These are phyloP conservation scores for Noctilio leporinus DNA, from an alignment of 2,113 vertebrate species.

Conservation along the genomic window DNA sequence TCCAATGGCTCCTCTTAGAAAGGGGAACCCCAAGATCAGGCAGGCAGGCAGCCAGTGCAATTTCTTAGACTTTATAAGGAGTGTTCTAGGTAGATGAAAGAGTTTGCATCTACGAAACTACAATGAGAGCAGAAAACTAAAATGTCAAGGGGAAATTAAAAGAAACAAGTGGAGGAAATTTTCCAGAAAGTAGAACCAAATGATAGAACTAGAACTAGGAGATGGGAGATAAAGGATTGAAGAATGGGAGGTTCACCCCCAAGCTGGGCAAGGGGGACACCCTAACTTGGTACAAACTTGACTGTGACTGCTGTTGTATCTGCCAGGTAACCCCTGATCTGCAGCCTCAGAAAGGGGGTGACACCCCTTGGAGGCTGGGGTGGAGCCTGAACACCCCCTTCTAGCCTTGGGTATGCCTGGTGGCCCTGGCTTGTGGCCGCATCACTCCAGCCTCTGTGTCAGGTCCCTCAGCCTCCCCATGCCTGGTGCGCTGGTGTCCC, in stretches of 20 bases:
- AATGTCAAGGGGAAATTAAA: not conserved
- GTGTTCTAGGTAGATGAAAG: not conserved
- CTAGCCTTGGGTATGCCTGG: fast-evolving
- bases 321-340: not conserved
- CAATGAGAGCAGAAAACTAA: not conserved
- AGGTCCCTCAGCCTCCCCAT: not conserved
- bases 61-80: not conserved
- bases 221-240: not conserved
- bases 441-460: fast-evolving
- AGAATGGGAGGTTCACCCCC: not conserved
- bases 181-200: not conserved
- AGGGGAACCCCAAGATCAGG: not conserved
- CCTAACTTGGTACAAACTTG: fast-evolving
- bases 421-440: not conserved
- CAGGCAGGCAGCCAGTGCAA: not conserved
- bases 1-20: fast-evolving
- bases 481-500: not conserved
- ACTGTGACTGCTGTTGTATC: fast-evolving
- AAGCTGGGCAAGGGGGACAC: fast-evolving
- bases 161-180: not conserved
- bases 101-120: not conserved
- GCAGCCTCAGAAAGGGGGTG: not conserved
- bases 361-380: not conserved
- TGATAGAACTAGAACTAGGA: not conserved
- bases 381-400: not conserved